Evolutionary conservation across 2,888 invertebrate genomes (phyloP).

Genomic region (Scaptomyza caliginosa): DNA sequence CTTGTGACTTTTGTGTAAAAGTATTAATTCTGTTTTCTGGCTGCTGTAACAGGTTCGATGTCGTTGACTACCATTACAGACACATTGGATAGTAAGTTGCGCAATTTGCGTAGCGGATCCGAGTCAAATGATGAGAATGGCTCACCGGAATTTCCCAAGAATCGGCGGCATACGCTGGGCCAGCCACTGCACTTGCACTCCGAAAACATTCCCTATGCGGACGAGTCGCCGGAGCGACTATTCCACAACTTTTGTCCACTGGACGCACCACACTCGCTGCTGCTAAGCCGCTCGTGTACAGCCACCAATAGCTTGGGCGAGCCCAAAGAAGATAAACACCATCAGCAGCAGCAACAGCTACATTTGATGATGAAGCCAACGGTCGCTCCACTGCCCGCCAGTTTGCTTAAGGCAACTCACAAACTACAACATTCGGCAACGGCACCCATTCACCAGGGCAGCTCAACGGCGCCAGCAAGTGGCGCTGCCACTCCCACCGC

Average conservation of each 20-base stretch:
- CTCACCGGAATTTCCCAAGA: conserved; percentile 83
- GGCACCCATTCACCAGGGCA: conserved; percentile 75
- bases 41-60: conserved; percentile 89
- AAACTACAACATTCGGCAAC: conserved; percentile 81
- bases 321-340: conserved; percentile 42
- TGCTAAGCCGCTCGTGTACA: conserved; percentile 77
- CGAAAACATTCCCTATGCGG: conserved; percentile 89
- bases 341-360: conserved; percentile 25
- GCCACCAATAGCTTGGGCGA: conserved; percentile 64
- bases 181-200: conserved; percentile 83
- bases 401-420: conserved; percentile 64
- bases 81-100: conserved; percentile 93
- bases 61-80: conserved; percentile 93
- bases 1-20: neutral
- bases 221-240: conserved; percentile 87
- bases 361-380: conserved; percentile 43
- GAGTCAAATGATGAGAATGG: conserved; percentile 86
- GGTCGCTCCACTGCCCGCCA: conserved; percentile 53
- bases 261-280: conserved; percentile 72
- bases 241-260: conserved; percentile 78
- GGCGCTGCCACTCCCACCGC: conserved; percentile 76
- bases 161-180: conserved; percentile 79
- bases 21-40: neutral
- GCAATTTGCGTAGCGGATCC: conserved; percentile 89
- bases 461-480: conserved; percentile 66